phyloP scores from a whole-genome alignment of 2,113 vertebrate species.

The Nerophis ophidion region DNA sequence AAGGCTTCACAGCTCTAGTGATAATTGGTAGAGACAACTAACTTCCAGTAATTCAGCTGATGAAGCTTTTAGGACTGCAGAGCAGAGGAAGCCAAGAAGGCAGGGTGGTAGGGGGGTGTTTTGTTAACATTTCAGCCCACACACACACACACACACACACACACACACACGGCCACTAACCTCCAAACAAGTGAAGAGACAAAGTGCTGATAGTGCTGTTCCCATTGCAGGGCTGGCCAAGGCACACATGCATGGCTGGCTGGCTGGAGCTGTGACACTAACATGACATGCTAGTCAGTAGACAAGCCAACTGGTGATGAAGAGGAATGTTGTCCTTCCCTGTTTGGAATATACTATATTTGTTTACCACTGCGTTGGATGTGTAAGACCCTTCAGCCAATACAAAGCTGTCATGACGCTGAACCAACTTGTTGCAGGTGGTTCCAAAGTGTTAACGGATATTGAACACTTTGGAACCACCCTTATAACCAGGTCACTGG shows the following conservation, averaged over 20 bases:
- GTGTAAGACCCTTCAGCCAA: not conserved
- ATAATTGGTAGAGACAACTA: slow-evolving; percentile 67
- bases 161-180: slow-evolving; percentile 11
- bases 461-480: too few relatives aligned
- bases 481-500: too few relatives aligned
- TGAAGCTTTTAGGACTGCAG: slow-evolving; percentile 64
- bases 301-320: slow-evolving; percentile 48
- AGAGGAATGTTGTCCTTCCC: slow-evolving; percentile 58
- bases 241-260: slow-evolving; percentile 54
- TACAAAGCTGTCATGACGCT: too few relatives aligned
- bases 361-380: not conserved
- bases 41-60: slow-evolving; percentile 70
- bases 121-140: slow-evolving; percentile 51
- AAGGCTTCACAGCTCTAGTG: slow-evolving; percentile 20
- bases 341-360: slow-evolving; percentile 12
- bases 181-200: slow-evolving; percentile 24
- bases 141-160: slow-evolving; percentile 11
- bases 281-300: slow-evolving; percentile 49
- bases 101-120: slow-evolving; percentile 40
- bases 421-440: too few relatives aligned
- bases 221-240: slow-evolving; percentile 40
- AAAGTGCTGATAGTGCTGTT: slow-evolving; percentile 66
- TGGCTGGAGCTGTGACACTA: slow-evolving; percentile 63
- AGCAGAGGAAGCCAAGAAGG: slow-evolving; percentile 41
- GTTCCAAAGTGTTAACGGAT: too few relatives aligned